Percentiles rank a stretch among this genome's conserved stretches.
Evolutionary conservation across 2,113 vertebrate species (phyloP).

Genomic region (Sander lucioperca): DNA sequence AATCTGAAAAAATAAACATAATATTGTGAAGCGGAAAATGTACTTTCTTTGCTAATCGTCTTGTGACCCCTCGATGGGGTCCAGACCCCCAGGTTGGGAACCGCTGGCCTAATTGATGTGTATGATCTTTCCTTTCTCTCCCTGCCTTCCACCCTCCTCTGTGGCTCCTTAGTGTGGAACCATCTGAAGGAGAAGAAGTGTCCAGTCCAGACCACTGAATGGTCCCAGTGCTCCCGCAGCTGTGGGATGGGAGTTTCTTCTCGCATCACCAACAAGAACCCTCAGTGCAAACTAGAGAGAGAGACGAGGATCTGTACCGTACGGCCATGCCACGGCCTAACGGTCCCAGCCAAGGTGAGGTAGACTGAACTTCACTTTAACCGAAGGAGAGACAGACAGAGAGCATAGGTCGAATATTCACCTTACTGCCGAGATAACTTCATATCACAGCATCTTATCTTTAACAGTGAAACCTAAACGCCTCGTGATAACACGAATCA

Average conservation of each 20-base stretch:
- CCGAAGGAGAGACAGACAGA: background rate
- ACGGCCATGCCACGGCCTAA: slow-evolving; percentile 77
- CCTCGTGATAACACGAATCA: slow-evolving; percentile 48
- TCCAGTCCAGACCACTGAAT: slow-evolving; percentile 80
- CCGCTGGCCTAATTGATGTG: background rate
- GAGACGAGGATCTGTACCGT: slow-evolving; percentile 85
- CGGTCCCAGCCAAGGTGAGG: slow-evolving; percentile 79
- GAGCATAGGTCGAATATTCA: slow-evolving; percentile 35
- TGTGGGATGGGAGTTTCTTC: slow-evolving; percentile 82
- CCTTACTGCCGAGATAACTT: slow-evolving; percentile 16
- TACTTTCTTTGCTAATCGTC: background rate
- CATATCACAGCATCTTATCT: slow-evolving; percentile 34
- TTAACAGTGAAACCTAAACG: slow-evolving; percentile 2
- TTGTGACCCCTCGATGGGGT: background rate
- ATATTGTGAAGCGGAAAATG: no score
- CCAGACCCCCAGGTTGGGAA: background rate
- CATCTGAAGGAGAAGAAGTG: slow-evolving; percentile 65
- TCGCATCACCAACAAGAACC: slow-evolving; percentile 84
- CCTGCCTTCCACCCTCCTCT: background rate
- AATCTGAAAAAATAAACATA: background rate
- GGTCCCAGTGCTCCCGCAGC: slow-evolving; percentile 85
- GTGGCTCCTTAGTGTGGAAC: slow-evolving; percentile 65
- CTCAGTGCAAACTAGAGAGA: slow-evolving; percentile 83
- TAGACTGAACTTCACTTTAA: background rate
- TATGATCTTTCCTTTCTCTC: background rate